A percentile compares a stretch with the other conserved stretches of the same genome.
phyloP scores from a whole-genome alignment of 2,797 vertebrate species.

The Danio aesculapii region DNA sequence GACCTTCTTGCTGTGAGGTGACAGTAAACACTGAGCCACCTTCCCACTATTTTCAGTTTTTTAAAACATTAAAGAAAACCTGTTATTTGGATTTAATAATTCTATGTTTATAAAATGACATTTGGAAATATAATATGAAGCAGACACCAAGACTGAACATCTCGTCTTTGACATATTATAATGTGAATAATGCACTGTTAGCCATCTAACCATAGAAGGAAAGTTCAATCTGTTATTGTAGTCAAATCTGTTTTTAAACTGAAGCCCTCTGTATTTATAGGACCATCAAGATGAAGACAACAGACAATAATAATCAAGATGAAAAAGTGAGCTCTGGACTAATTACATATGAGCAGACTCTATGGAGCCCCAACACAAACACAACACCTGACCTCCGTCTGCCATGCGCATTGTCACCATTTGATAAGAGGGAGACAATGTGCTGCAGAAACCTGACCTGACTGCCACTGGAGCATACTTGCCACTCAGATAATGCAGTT shows the following conservation, averaged over 20 bases:
- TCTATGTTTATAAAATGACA: too few relatives aligned
- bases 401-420: slow-evolving; percentile 2
- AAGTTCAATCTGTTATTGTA: background rate
- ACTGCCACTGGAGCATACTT: slow-evolving; percentile 14
- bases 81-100: too few relatives aligned
- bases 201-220: too few relatives aligned
- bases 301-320: slow-evolving; percentile 24
- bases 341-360: slow-evolving; percentile 36
- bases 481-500: slow-evolving; percentile 41
- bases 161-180: too few relatives aligned
- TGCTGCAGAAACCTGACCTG: slow-evolving; percentile 31
- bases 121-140: too few relatives aligned
- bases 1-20: too few relatives aligned
- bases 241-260: slow-evolving; percentile 7
- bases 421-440: slow-evolving; percentile 20
- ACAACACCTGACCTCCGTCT: slow-evolving; percentile 31
- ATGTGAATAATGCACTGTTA: too few relatives aligned
- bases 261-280: background rate
- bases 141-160: too few relatives aligned
- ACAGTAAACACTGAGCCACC: too few relatives aligned
- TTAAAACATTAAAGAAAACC: too few relatives aligned
- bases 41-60: too few relatives aligned
- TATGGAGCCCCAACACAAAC: slow-evolving; percentile 22
- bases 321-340: slow-evolving; percentile 17
- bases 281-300: background rate